Evolutionary conservation across 2,888 invertebrate genomes (phyloP).

Genomic region (Hoplodrina ambigua): DNA sequence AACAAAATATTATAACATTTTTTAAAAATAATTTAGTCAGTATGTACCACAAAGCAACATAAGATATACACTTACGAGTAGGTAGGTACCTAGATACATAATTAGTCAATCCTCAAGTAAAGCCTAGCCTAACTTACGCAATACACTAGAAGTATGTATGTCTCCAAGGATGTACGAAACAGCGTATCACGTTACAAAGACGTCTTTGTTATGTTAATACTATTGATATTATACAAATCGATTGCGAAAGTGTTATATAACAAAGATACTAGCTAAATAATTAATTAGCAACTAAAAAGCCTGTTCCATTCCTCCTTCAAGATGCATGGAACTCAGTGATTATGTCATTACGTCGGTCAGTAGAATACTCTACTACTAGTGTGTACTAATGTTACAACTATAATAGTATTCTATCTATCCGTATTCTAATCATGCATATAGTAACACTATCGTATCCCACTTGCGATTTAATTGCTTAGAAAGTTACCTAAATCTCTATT

Average conservation of each 20-base stretch:
- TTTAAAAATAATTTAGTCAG: too few species aligned
- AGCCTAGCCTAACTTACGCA: conserved; percentile 35
- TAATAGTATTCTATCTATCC: neutral
- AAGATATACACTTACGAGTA: neutral
- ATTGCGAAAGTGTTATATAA: conserved; percentile 20
- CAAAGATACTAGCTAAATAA: neutral
- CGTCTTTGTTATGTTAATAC: conserved; percentile 27
- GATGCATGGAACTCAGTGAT: conserved; percentile 5
- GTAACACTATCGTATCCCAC: conserved; percentile 2
- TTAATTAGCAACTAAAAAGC: conserved; percentile 2
- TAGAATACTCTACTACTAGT: neutral
- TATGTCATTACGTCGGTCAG: conserved; percentile 24
- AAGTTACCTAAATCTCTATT: conserved; percentile 25
- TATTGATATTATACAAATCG: conserved; percentile 12
- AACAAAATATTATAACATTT: too few species aligned
- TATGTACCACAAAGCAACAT: too few species aligned
- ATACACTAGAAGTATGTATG: conserved; percentile 17
- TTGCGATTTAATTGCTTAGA: conserved; percentile 33
- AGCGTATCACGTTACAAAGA: conserved; percentile 36
- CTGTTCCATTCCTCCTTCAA: neutral
- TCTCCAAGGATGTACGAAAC: conserved; percentile 35
- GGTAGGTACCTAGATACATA: conserved; percentile 7
- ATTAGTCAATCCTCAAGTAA: conserved; percentile 31
- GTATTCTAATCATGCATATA: conserved; percentile 7
- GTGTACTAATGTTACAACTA: conserved; percentile 18